Evolutionary conservation across 2,113 vertebrate genomes (phyloP).

Genomic region (Triplophysa rosa): DNA sequence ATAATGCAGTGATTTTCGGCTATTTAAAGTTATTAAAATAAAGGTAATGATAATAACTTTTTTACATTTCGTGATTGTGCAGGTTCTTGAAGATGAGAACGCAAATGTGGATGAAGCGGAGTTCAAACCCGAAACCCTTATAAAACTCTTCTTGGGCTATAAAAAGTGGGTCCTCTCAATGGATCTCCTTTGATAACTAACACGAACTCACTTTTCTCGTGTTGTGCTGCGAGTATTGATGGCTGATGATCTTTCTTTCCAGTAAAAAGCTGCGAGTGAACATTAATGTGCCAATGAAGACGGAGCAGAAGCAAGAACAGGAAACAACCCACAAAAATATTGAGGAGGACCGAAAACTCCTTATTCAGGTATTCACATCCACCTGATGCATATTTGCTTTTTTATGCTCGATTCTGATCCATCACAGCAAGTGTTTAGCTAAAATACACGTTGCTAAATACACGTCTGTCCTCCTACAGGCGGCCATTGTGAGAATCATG

Average conservation of each 20-base stretch:
- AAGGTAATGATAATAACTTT: too few relatives aligned
- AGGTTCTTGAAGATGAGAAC: constrained; percentile 98
- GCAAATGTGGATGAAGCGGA: constrained; percentile 98
- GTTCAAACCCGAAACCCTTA: constrained; percentile 94
- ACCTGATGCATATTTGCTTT: not conserved
- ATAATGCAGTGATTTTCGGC: too few relatives aligned
- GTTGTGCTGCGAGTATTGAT: not conserved
- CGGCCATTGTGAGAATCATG: constrained; percentile 99
- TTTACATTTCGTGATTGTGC: not conserved
- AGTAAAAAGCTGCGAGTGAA: constrained; percentile 98
- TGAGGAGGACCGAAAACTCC: constrained; percentile 95
- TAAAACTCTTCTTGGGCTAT: constrained; percentile 97
- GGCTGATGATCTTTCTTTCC: not conserved
- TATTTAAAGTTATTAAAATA: too few relatives aligned
- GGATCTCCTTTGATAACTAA: not conserved
- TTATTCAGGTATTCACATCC: constrained; percentile 85
- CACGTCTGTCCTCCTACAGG: constrained; percentile 66
- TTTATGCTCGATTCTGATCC: too few relatives aligned
- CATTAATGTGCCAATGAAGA: constrained; percentile 99
- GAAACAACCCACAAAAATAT: constrained; percentile 99
- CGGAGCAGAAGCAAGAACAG: constrained; percentile 98
- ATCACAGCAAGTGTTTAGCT: too few relatives aligned
- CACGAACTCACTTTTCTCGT: not conserved
- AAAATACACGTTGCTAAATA: not conserved
- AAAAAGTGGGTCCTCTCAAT: constrained; percentile 86